Base-by-base conservation (phyloP, 2,888 invertebrate genomes). In the Dryadula phaetusa region DNA sequence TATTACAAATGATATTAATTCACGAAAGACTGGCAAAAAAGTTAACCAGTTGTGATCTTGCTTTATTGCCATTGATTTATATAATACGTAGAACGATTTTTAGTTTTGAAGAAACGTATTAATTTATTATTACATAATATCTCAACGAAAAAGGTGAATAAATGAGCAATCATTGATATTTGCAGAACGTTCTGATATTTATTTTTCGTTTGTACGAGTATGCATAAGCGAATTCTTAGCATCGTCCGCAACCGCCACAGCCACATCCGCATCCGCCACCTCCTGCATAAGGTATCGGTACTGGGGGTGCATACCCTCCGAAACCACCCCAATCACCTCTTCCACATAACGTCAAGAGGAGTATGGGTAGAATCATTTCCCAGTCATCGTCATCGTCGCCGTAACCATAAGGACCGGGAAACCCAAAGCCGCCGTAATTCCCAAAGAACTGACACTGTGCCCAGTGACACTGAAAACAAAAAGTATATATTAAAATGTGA, bases 341-440 rank as follows among this genome's bases (percentile, higher is more conserved):
- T 58, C 63, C 76, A 65, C 70, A 79, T 22, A 34, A 77, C 71
- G 75, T 72, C 2, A 85, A 66, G 14, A 86, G 67, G 16, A 86
- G 71, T 34, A 85, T 76, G 0, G 84, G 85, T 2, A 84, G 76
- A 2, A 86, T 70, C 12, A 76, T 70, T 47, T 85, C 82, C 65
- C 80, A 64, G 32, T 80, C 79, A 47, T 78, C 76, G 46, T 77
- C 74, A n/a, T 76, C 67, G 6, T 77, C 69, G 47, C 25, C 44
- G 6, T n/a, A n/a, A n/a, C 60, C 60, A 3, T 49, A 54, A 6
- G 52, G 25, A 0, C 56, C 56, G 1, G 67, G 63, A 46, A 64
- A 69, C 5, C 75, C 74, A 14, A 71, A 75, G 0, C 74, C 72
- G 1, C 60, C 60, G 12, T 60, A 60, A 32, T 25, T 25, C 32